phyloP scores from a whole-genome alignment of 2,797 vertebrate species.

The Alauda arvensis region DNA sequence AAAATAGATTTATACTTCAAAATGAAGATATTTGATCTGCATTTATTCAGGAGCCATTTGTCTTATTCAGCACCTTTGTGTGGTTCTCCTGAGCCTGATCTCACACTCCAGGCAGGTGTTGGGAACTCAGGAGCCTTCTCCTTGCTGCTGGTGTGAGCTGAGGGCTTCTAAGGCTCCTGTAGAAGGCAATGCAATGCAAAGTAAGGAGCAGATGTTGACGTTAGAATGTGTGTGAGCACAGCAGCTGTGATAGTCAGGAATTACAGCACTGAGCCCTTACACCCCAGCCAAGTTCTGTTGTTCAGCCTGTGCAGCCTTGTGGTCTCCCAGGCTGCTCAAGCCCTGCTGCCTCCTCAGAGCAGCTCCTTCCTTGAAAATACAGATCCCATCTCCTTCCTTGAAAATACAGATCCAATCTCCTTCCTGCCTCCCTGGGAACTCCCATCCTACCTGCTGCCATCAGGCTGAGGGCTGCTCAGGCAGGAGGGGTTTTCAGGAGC shows the following conservation, averaged over 20 bases:
- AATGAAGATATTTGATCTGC: neutral
- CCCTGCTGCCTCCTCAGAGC: neutral
- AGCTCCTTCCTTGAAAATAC: neutral
- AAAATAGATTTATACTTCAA: neutral
- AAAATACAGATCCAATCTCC: neutral
- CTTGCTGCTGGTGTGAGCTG: neutral
- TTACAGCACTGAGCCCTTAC: neutral
- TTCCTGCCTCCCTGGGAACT: neutral
- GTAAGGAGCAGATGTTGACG: neutral
- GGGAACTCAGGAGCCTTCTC: neutral
- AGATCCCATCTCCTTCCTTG: neutral
- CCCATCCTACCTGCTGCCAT: neutral
- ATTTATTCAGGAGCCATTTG: neutral
- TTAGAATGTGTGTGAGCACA: neutral
- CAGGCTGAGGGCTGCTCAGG: neutral
- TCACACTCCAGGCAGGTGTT: neutral
- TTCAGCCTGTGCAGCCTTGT: neutral
- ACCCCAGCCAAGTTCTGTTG: neutral
- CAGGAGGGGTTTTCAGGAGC: neutral
- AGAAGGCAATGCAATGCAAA: neutral
- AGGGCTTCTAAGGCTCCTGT: neutral
- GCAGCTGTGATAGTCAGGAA: neutral
- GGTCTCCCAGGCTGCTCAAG: neutral
- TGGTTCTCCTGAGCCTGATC: neutral
- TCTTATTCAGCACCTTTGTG: neutral